These are phyloP conservation scores for Aelia acuminata DNA, from an alignment of 2,888 invertebrate species.

Conservation along the genomic window DNA sequence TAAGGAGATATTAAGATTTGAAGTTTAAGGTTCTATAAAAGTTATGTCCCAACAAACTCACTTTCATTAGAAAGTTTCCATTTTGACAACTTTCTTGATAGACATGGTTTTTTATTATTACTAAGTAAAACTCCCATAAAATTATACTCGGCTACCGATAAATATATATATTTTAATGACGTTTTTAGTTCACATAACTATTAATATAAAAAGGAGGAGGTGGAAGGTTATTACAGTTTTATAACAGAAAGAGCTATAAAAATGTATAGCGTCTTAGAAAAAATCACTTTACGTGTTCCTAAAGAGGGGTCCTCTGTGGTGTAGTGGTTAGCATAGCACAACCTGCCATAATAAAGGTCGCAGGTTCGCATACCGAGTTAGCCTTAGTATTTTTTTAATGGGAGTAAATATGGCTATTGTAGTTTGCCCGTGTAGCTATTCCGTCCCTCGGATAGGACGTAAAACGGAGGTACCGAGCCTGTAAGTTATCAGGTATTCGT, in stretches of 20 bases:
- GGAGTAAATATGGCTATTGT: no score
- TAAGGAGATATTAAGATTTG: not conserved
- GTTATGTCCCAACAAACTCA: not conserved
- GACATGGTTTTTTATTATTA: constrained; percentile 7
- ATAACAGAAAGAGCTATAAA: not conserved
- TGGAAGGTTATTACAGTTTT: not conserved
- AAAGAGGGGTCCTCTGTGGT: no score
- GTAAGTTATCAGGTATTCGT: no score
- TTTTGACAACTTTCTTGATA: constrained; percentile 16
- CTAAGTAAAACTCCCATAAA: not conserved
- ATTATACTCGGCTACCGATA: not conserved
- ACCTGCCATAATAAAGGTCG: no score
- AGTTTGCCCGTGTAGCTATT: no score
- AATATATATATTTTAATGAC: not conserved
- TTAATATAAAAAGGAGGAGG: not conserved
- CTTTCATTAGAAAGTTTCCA: not conserved
- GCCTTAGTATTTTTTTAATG: no score
- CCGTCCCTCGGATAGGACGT: no score
- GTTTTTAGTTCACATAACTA: not conserved
- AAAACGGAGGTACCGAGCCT: no score
- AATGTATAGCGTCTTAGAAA: not conserved
- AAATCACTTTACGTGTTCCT: not conserved
- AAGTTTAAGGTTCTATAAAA: not conserved
- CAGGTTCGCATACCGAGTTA: no score
- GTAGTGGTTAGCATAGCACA: no score